Conservation (phyloP, 2,888 invertebrate species). For the Kuschelorhynchus macadamiae region DNA sequence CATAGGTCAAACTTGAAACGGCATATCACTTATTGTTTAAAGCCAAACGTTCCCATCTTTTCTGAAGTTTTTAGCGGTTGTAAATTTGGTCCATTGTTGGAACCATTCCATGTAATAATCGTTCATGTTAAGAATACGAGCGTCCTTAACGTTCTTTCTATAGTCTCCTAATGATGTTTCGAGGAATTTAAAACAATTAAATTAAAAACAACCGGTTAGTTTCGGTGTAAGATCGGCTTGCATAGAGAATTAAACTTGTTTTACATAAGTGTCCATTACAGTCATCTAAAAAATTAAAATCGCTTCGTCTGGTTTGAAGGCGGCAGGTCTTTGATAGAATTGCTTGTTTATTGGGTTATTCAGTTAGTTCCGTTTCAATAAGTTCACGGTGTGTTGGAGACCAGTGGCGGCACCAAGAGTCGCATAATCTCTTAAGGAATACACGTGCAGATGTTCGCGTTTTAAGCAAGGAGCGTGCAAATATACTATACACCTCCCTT, state of each 20-base stretch:
- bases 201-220: slow-evolving; percentile 19
- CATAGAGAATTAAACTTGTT: slow-evolving; percentile 17
- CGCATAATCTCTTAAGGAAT: slow-evolving; percentile 2
- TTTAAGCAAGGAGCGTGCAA: too few species aligned
- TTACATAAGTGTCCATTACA: slow-evolving; percentile 29
- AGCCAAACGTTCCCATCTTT: too few species aligned
- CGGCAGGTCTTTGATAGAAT: slow-evolving; percentile 26
- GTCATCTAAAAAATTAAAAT: slow-evolving; percentile 22
- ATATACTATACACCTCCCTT: too few species aligned
- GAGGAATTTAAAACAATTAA: slow-evolving; percentile 20
- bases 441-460: too few species aligned
- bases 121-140: neutral
- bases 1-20: too few species aligned
- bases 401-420: slow-evolving; percentile 8
- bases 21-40: too few species aligned
- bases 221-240: slow-evolving; percentile 7
- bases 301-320: slow-evolving; percentile 11
- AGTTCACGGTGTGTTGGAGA: neutral
- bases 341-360: slow-evolving; percentile 30
- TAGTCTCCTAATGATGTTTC: neutral
- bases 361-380: slow-evolving; percentile 21
- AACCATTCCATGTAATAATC: neutral
- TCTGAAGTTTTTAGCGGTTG: too few species aligned
- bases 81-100: too few species aligned
- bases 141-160: neutral